Evolutionary conservation across 1,140 invertebrate genomes (phyloP), one percentile per base, ranked within the genome.

Genomic region (Papilio xuthus): DNA sequence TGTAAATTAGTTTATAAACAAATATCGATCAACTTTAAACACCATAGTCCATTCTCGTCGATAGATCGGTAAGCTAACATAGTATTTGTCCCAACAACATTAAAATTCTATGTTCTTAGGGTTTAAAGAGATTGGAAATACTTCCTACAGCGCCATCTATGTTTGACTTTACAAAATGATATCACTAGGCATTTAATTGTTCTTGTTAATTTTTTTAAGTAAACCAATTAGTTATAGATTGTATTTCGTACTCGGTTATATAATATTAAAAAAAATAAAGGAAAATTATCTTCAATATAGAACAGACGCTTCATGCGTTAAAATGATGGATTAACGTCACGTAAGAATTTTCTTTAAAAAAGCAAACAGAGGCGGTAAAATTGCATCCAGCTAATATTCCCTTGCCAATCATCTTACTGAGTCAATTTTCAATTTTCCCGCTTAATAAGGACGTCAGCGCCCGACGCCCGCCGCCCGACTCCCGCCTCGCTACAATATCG

Each of bases 281-380:
- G 26, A 75, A 18, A 9, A 32, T 18, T 12, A 75, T 74, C 56
- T 53, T 32, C 37, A 78, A 41, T 47, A 74, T 26, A 73, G 53
- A 78, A 76, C 63, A 23, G 10, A 73, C 79, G 79, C 56, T 76
- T 77, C 77, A 84, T 84, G 81, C 86, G 85, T 83, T 81, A 80
- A 86, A 85, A 87, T 93, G 90, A 93, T 93, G 90, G 90, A 93
- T 93, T 92, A 93, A 86, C 87, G 90, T 92, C 90, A 90, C 81
- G 79, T 82, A 83, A 83, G 85, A 83, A 81, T 88, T 89, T 84
- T 83, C 84, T 89, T 87, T 90, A 85, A 89, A 90, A 90, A 89
- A 83, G 83, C 86, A 89, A 92, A 89, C 89, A 89, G 85, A 83
- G 84, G 78, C 84, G 85, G 85, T 80, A 85, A 91, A 86, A 90